A percentile compares a stretch with the other conserved stretches of the same genome.
Conservation (phyloP, 2,113 vertebrate species). For the Heteronetta atricapilla region DNA sequence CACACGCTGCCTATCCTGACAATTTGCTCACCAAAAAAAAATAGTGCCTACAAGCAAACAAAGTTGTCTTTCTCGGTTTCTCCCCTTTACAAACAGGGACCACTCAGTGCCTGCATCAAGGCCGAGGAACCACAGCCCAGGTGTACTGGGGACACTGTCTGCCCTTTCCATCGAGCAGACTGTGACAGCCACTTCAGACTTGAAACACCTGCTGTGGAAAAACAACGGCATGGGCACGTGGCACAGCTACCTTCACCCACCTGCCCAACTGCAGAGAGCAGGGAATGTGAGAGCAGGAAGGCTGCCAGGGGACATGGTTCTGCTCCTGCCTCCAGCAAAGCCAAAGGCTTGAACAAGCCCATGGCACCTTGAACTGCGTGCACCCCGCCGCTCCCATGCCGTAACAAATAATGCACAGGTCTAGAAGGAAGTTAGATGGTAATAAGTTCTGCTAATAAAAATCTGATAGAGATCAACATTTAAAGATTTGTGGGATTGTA, state of each 20-base stretch:
- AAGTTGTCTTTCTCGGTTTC: slow-evolving; percentile 15
- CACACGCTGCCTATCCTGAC: slow-evolving; percentile 41
- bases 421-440: background rate
- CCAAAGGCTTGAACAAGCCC: background rate
- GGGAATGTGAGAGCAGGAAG: fast-evolving
- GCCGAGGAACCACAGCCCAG: background rate
- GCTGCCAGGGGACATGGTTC: background rate
- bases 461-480: background rate
- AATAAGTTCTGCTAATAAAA: background rate
- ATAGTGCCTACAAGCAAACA: background rate
- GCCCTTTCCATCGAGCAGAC: background rate
- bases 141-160: background rate
- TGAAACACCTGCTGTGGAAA: background rate
- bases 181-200: background rate
- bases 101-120: background rate
- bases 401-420: background rate
- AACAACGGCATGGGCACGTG: fast-evolving
- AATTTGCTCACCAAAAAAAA: background rate
- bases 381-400: fast-evolving
- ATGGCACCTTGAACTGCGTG: background rate
- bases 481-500: background rate
- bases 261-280: background rate
- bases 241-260: background rate
- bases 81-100: background rate
- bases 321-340: background rate